Conservation (phyloP, 2,888 invertebrate species). For the Lepidonotus clava region DNA sequence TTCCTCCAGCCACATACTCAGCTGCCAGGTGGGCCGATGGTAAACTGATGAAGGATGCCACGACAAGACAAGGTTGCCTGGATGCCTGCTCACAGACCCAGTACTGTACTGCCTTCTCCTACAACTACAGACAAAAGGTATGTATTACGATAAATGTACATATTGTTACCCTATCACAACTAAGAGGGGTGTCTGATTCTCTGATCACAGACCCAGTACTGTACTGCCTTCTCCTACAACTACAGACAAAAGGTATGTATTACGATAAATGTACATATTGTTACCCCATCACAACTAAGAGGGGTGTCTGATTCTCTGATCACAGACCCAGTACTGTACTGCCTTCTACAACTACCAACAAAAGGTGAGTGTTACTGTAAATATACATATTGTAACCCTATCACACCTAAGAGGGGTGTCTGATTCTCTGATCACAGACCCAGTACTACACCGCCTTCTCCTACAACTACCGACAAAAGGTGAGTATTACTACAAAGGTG, state of each 20-base stretch:
- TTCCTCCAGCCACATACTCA: not conserved
- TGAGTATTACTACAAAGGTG: too few relatives aligned
- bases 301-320: not conserved
- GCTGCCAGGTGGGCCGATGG: not conserved
- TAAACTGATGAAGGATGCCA: not conserved
- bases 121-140: not conserved
- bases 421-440: not conserved
- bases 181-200: not conserved
- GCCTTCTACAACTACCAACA: not conserved
- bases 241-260: too few relatives aligned
- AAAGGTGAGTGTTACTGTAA: too few relatives aligned
- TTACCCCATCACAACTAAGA: too few relatives aligned
- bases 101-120: slow-evolving; percentile 19
- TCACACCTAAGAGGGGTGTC: too few relatives aligned
- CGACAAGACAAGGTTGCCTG: not conserved
- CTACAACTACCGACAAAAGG: not conserved
- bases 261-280: too few relatives aligned
- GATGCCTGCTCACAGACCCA: not conserved
- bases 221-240: slow-evolving; percentile 34
- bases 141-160: too few relatives aligned
- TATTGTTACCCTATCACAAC: too few relatives aligned
- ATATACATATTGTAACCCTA: too few relatives aligned
- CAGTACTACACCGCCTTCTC: not conserved
- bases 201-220: not conserved
- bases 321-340: not conserved